Evolutionary conservation across 1,140 invertebrate genomes (phyloP), one percentile per base, ranked within the genome.

Genomic region (Solenopsis invicta): DNA sequence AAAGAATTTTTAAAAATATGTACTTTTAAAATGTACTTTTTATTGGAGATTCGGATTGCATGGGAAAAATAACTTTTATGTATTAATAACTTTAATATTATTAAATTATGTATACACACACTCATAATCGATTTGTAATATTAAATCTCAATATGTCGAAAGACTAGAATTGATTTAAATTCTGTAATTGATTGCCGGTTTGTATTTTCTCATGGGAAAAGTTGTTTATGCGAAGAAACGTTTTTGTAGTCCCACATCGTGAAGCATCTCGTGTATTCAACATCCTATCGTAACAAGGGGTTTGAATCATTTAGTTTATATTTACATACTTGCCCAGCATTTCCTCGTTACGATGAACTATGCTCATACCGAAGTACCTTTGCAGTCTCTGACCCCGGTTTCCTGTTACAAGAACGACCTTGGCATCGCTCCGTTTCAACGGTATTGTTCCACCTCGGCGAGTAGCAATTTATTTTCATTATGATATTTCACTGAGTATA

Each of bases 331-430:
- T 29, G 71, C 45, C 61, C 45, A 37, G n/a, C 52, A 71, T 77
- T 87, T 81, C 76, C 67, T 87, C 56, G 45, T 69, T 85, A 75
- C 66, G 21, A 76, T 69, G 61, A 85, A 77, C 72, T 24, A 71
- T 18, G 12, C n/a, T 54, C 41, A 50, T 41, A 18, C 80, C 50
- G 81, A 71, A 69, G 86, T 86, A 67, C 18, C 56, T 85, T 13
- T 56, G 75, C 64, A 84, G 89, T 74, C 71, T 87, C 18, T 90
- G 89, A 90, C 77, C 88, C 80, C 86, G 29, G 54, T 71, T 90
- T 90, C 81, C 88, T 88, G 88, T 90, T 90, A 88, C 86, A 82
- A 85, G 80, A 82, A 89, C 85, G 84, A 74, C 87, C 74, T 80
- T 76, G 84, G 84, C 87, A 88, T 81, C 52, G 61, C 29, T 69